phyloP scores from a whole-genome alignment of 2,888 invertebrate genomes.

The Anthrax anthrax region DNA sequence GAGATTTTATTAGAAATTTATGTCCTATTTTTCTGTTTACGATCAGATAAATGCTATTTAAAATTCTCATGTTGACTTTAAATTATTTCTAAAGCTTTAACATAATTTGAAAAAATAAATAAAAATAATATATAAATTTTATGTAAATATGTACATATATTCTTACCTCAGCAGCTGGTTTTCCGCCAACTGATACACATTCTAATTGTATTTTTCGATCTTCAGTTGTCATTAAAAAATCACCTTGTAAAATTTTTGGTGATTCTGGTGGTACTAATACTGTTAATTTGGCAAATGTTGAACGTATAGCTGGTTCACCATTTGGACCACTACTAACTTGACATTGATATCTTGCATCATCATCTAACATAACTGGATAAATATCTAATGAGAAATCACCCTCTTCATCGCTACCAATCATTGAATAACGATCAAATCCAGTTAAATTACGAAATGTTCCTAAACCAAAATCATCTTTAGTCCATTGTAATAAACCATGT shows the following conservation, averaged over 20 bases:
- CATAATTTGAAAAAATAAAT: too few species aligned
- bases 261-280: slow-evolving; percentile 83
- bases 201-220: slow-evolving; percentile 81
- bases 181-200: slow-evolving; percentile 80
- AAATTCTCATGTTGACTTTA: too few species aligned
- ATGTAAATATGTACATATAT: too few species aligned
- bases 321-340: slow-evolving; percentile 74
- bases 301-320: slow-evolving; percentile 68
- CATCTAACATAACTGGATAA: slow-evolving; percentile 75
- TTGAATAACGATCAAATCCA: slow-evolving; percentile 83
- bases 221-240: slow-evolving; percentile 71
- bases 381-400: slow-evolving; percentile 89
- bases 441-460: slow-evolving; percentile 80
- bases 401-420: slow-evolving; percentile 93
- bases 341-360: slow-evolving; percentile 87
- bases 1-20: too few species aligned
- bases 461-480: slow-evolving; percentile 89
- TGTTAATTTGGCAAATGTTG: slow-evolving; percentile 69
- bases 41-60: too few species aligned
- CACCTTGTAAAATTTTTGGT: slow-evolving; percentile 76
- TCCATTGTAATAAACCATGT: slow-evolving; percentile 88
- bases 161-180: slow-evolving; percentile 85
- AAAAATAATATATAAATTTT: too few species aligned
- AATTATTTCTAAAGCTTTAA: too few species aligned
- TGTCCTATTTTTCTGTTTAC: too few species aligned